Evolutionary conservation across 2,888 invertebrate species (phyloP), one percentile per base, ranked within the genome.

Genomic region (Meloe dianella): DNA sequence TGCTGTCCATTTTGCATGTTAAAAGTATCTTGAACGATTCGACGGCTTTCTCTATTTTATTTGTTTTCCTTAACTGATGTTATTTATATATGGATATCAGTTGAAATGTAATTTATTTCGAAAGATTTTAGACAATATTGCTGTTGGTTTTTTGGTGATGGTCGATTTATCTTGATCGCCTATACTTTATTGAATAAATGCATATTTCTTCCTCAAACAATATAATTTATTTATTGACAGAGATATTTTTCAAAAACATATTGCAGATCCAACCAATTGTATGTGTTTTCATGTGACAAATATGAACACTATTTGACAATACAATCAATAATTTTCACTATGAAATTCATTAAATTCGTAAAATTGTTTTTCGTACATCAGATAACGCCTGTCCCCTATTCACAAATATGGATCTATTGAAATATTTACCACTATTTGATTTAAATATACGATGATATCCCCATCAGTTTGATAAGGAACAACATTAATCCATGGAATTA

Each of bases 21-120:
- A 73, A 70, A 70, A 8, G 68, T 65, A 67, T 69, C 66, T 67
- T 59, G 69, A 66, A 68, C 69, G 68, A 60, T 61, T 68, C 68
- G 65, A 61, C 63, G 64, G 67, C 65, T 65, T 70, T 64, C 20
- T 35, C 32, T 57, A 63, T 71, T 75, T 75, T 76, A 75, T 77
- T 76, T 75, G 74, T 73, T 74, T 73, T 71, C 71, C 64, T 67
- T 72, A 51, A 51, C 47, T 51, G 47, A 22, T 57, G 71, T 74
- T 73, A 71, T 71, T 71, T 41, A 17, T 17, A 17, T 51, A 10
- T 51, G 22, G 8, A 22, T 65, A 70, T 72, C 68, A 68, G 67
- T 71, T 74, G 71, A 69, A 68, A 71, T 71, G 69, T 68, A 74
- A 76, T 75, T 75, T 72, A 74, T 75, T 71, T 71, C 10, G 22